Evolutionary conservation across 37 sponge, comb jelly and placozoan species (phyloP).

Genomic region (Agelas oroides): DNA sequence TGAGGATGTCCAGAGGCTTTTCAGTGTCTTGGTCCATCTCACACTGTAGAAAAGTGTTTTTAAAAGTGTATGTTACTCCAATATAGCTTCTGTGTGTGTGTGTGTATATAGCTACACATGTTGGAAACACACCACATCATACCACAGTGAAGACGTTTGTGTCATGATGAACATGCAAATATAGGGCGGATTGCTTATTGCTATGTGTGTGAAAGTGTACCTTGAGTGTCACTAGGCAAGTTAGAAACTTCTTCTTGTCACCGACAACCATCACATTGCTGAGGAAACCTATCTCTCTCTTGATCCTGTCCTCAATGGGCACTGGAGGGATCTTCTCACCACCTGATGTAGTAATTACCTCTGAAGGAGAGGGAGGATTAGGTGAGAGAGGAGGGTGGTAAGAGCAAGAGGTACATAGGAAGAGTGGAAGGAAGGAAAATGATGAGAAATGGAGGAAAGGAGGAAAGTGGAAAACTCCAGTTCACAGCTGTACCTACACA

Average conservation of each 20-base stretch:
- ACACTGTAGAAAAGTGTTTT: neutral
- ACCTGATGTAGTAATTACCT: constrained; percentile 88
- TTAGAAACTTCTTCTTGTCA: constrained; percentile 67
- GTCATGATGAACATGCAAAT: too few species aligned
- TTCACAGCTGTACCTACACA: too few species aligned
- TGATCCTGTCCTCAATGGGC: constrained; percentile 72
- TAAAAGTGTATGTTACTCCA: too few species aligned
- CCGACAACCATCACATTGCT: constrained; percentile 82
- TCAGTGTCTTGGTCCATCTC: constrained; percentile 67
- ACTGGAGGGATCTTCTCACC: constrained; percentile 92
- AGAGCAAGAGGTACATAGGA: too few species aligned
- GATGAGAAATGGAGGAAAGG: neutral
- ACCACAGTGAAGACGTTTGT: too few species aligned
- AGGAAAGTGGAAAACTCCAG: too few species aligned
- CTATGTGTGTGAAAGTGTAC: constrained; percentile 14
- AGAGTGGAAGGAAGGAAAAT: neutral
- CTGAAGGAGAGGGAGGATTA: constrained; percentile 36
- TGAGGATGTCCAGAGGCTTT: constrained; percentile 63
- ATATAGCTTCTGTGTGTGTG: too few species aligned
- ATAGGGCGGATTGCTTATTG: too few species aligned
- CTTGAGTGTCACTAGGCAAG: constrained; percentile 75
- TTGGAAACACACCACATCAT: neutral
- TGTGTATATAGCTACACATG: neutral
- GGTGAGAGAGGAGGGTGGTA: neutral
- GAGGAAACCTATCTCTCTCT: constrained; percentile 61